phyloP scores from a whole-genome alignment of 2,797 vertebrate genomes.

The Arctocebus calabarensis region DNA sequence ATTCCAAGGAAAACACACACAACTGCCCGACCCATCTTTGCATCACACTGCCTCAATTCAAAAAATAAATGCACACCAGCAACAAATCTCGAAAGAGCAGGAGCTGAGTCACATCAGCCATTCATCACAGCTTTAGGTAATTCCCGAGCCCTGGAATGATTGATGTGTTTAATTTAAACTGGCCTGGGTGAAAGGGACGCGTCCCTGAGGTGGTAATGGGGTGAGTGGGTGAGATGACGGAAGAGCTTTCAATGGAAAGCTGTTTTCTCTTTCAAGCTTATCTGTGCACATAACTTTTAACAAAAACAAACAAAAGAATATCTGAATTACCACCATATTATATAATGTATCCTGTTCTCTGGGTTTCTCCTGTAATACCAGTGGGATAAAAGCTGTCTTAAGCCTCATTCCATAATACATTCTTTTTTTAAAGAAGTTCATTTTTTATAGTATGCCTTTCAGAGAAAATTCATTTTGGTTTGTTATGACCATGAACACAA shows the following conservation, averaged over 20 bases:
- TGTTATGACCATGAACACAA: background rate
- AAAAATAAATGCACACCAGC: constrained; percentile 46
- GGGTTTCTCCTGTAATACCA: constrained; percentile 26
- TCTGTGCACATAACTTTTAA: background rate
- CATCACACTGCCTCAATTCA: background rate
- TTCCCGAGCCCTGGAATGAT: constrained; percentile 73
- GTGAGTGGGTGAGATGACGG: constrained; percentile 30
- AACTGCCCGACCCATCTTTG: background rate
- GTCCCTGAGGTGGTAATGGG: constrained; percentile 53
- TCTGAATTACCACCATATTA: constrained; percentile 15
- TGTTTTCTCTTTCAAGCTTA: constrained; percentile 58
- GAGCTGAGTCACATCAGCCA: constrained; percentile 51
- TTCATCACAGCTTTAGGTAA: constrained; percentile 76
- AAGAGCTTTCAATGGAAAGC: constrained; percentile 66
- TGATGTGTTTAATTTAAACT: constrained; percentile 83
- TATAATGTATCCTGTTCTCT: background rate
- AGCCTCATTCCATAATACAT: background rate
- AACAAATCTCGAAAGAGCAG: constrained; percentile 68
- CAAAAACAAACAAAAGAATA: background rate
- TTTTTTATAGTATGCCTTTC: constrained; percentile 50
- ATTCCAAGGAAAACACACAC: background rate
- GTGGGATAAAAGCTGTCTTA: background rate
- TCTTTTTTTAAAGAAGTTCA: constrained; percentile 9
- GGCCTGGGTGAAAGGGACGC: constrained; percentile 35
- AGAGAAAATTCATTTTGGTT: constrained; percentile 36